A percentile compares a stretch with the other conserved stretches of the same genome.
phyloP scores from a whole-genome alignment of 2,113 vertebrate species.

The Leucopternis melanops region DNA sequence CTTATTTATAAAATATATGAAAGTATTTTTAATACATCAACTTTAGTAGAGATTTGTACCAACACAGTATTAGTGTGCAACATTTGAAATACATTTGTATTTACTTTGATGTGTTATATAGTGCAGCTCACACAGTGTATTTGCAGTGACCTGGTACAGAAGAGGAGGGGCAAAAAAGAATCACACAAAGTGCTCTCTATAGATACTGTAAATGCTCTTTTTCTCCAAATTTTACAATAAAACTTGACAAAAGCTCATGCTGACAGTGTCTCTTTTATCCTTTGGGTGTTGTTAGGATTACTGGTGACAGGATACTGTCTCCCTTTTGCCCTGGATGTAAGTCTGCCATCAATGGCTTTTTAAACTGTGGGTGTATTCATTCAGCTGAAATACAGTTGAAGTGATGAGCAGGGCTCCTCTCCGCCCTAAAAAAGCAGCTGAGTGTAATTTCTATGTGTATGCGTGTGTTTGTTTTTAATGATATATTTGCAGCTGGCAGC shows the following conservation, averaged over 20 bases:
- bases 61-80: not conserved
- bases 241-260: conserved; percentile 12
- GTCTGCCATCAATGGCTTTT: not conserved
- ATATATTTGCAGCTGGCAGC: not conserved
- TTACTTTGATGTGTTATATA: not conserved
- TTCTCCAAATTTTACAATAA: conserved; percentile 67
- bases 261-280: not conserved
- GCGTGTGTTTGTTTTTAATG: not conserved
- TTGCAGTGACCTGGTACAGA: not conserved
- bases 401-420: not conserved
- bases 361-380: not conserved
- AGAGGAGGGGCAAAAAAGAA: not conserved
- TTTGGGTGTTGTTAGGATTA: not conserved
- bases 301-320: not conserved
- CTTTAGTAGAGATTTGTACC: conserved; percentile 65
- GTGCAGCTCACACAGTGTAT: not conserved
- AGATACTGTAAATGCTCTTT: conserved; percentile 42
- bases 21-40: conserved; percentile 65
- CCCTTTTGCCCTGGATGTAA: not conserved
- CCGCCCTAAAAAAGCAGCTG: not conserved
- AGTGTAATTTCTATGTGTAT: not conserved
- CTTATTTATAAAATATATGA: conserved; percentile 54
- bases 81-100: not conserved
- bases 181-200: not conserved
- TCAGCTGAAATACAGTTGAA: not conserved